Conservation (phyloP, 2,113 vertebrate species). For the Rhea pennata region DNA sequence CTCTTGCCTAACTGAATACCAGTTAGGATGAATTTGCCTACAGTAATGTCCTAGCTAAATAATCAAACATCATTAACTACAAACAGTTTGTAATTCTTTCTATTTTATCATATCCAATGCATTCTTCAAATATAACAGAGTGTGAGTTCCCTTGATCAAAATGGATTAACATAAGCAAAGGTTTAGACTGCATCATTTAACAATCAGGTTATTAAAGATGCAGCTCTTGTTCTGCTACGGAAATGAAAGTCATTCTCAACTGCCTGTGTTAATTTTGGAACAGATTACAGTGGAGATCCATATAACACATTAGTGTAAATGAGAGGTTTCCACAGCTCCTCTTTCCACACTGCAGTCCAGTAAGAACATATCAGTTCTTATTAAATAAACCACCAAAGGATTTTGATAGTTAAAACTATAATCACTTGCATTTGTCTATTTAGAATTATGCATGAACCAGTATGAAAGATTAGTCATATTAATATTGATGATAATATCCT, state of each 20-base stretch:
- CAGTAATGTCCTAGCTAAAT: background rate
- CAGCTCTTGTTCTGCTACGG: background rate
- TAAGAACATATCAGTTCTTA: background rate
- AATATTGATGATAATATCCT: background rate
- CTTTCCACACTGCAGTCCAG: background rate
- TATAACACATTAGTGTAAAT: background rate
- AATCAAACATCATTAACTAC: background rate
- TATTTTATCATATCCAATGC: background rate
- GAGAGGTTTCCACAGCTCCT: background rate
- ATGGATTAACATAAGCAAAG: background rate
- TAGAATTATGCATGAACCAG: background rate
- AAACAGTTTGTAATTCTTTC: background rate
- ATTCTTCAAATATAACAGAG: background rate
- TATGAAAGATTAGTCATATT: conserved; percentile 5
- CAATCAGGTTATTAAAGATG: conserved; percentile 2
- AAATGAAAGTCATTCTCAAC: conserved; percentile 7
- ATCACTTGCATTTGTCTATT: background rate
- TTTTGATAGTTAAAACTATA: background rate
- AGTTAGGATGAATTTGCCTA: conserved; percentile 3
- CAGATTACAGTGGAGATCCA: background rate
- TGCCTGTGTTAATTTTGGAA: conserved; percentile 1
- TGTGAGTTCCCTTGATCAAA: background rate
- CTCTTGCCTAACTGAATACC: background rate
- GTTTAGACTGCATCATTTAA: conserved; percentile 8
- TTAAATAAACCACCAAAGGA: background rate